phyloP scores from a whole-genome alignment of 2,888 invertebrate species.

The Pseudococcus jackbeardsleyi region DNA sequence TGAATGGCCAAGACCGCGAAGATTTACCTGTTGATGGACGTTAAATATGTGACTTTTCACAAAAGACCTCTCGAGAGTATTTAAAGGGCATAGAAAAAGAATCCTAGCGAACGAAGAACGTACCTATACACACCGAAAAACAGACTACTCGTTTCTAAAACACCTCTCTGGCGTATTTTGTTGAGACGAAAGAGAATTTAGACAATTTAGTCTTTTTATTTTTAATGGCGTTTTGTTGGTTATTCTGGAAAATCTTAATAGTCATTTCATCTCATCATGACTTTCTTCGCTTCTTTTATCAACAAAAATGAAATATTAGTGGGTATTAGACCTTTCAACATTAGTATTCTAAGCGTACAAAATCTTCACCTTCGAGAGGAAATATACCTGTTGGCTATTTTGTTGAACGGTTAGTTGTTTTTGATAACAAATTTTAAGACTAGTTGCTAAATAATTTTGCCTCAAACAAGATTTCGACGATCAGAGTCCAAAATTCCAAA shows the following conservation, averaged over 20 bases:
- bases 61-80: slow-evolving; percentile 31
- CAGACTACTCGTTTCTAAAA: background rate
- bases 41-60: slow-evolving; percentile 50
- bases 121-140: background rate
- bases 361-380: background rate
- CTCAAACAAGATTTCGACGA: no score
- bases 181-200: background rate
- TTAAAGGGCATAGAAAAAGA: background rate
- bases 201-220: slow-evolving; percentile 9
- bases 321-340: background rate
- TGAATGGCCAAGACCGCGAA: slow-evolving; percentile 4
- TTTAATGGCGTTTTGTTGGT: slow-evolving; percentile 33
- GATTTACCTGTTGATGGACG: slow-evolving; percentile 49
- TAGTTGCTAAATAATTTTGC: no score
- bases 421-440: background rate
- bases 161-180: background rate
- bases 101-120: background rate
- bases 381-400: background rate
- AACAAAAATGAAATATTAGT: slow-evolving; percentile 13
- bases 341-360: background rate
- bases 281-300: slow-evolving; percentile 33
- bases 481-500: no score
- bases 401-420: background rate
- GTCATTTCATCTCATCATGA: slow-evolving; percentile 10
- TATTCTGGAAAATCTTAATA: slow-evolving; percentile 7